Base-by-base conservation (phyloP, 2,888 invertebrate species). In the Lasioglossum villosulum region DNA sequence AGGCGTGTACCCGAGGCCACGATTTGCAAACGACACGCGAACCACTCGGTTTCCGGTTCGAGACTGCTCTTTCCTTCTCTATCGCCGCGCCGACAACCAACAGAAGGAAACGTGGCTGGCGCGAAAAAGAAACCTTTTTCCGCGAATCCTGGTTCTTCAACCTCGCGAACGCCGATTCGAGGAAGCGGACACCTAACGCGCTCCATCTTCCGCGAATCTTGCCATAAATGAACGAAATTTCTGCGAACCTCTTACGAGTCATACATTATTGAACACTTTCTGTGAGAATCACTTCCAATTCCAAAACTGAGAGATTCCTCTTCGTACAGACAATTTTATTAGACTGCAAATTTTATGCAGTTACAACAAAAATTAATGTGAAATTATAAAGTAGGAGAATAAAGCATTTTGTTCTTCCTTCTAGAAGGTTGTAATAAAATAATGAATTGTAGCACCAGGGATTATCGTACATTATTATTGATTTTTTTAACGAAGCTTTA, bases 1-100 rank as follows among this genome's bases (percentile, higher is more conserved):
- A 90, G 89, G 80, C 83, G 88, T 80, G 88, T 83, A 66, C 75
- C 66, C 42, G 59, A 27, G 59, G 45, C 48, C 23, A 82, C 71
- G 87, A 90, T 90, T 90, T 88, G 90, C 90, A 90, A 87, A 89
- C 89, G 91, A 88, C 89, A 90, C 89, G 87, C 90, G 89, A 91
- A 39, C 80, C 45, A 37, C 80, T 30, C 80, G 78, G 82, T 86
- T 90, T 90, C 90, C 90, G 90, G 73, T 78, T 76, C 78, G 14
- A 59, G 75, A 27, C n/a, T 71, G 63, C 75, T 42, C 48, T 48
- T 56, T 71, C 34, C 75, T 56, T 63, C 48, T 42, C 71, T 37
- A 37, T 63, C 63, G 12, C 10, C 30, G 16, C 6, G 23, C 19
- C 19, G 37, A 37, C 68, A n/a, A 10, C 10, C n/a, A 52, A 1